A percentile compares a stretch with the other conserved stretches of the same genome.
Evolutionary conservation across 2,797 vertebrate species (phyloP).

Genomic region (Podargus strigoides): DNA sequence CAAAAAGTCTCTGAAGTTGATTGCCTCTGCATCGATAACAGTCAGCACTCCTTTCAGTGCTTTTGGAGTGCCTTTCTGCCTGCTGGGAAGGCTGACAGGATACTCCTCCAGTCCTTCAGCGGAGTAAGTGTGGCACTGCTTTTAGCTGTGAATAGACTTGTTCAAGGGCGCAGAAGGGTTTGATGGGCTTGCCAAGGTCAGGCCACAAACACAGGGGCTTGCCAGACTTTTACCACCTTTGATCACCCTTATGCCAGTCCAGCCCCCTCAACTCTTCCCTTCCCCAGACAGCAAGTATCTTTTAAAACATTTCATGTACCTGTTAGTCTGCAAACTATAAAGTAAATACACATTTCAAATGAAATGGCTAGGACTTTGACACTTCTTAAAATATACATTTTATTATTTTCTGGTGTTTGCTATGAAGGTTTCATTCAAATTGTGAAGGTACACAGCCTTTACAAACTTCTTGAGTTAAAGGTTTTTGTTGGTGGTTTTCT

Average conservation of each 20-base stretch:
- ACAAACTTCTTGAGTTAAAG: slow-evolving; percentile 81
- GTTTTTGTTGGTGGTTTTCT: slow-evolving; percentile 17
- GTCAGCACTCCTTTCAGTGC: background rate
- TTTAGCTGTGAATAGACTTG: background rate
- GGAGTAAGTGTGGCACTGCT: fast-evolving
- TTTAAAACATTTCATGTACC: slow-evolving; percentile 30
- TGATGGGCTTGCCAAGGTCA: background rate
- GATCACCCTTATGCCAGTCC: background rate
- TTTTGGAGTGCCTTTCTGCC: background rate
- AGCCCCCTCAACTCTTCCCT: background rate
- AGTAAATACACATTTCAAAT: slow-evolving; percentile 31
- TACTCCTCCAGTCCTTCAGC: background rate
- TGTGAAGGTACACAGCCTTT: slow-evolving; percentile 74
- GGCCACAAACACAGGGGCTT: background rate
- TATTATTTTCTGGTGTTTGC: slow-evolving; percentile 69
- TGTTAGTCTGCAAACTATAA: background rate
- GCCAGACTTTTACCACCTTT: background rate
- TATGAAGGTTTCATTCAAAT: slow-evolving; percentile 68
- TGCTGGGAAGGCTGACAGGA: background rate
- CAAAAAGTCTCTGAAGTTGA: background rate
- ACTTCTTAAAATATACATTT: slow-evolving; percentile 71
- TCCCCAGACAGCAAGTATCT: background rate
- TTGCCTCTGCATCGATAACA: background rate
- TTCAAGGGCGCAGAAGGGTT: background rate
- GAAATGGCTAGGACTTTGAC: slow-evolving; percentile 53